phyloP scores from a whole-genome alignment of 2,888 invertebrate genomes.

The Drosophila mayaguana region DNA sequence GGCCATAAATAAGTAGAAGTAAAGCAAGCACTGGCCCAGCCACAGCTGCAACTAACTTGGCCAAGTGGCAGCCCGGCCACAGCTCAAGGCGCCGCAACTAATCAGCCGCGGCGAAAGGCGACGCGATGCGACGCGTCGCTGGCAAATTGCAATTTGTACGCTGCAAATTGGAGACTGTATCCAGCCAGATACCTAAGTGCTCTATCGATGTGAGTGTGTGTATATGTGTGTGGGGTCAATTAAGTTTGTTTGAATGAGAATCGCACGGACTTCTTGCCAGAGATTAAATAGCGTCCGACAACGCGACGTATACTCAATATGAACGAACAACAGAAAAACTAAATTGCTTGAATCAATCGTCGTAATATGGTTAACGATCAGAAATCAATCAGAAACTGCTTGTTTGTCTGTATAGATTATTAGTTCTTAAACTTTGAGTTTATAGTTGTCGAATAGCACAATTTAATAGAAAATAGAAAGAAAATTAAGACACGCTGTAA shows the following conservation, averaged over 20 bases:
- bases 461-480: background rate
- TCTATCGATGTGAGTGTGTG: background rate
- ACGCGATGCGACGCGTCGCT: conserved; percentile 16
- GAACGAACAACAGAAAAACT: no score
- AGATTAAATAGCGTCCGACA: background rate
- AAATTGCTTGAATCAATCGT: background rate
- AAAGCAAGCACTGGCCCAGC: conserved; percentile 40
- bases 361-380: background rate
- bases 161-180: conserved; percentile 42
- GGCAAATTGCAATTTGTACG: conserved; percentile 54
- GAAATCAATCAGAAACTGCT: background rate
- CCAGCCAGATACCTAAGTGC: conserved; percentile 20
- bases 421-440: no score
- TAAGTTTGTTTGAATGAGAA: conserved; percentile 36
- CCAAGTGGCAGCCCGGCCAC: conserved; percentile 33
- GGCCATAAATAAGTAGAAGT: conserved; percentile 60
- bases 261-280: background rate
- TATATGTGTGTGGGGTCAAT: conserved; percentile 13
- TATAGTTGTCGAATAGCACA: no score
- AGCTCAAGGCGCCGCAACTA: conserved; percentile 45
- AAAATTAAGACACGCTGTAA: background rate
- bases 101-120: conserved; percentile 44
- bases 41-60: conserved; percentile 16
- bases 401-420: background rate
- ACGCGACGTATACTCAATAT: no score